phyloP scores from a whole-genome alignment of 2,113 vertebrate species.

The Prolemur simus region DNA sequence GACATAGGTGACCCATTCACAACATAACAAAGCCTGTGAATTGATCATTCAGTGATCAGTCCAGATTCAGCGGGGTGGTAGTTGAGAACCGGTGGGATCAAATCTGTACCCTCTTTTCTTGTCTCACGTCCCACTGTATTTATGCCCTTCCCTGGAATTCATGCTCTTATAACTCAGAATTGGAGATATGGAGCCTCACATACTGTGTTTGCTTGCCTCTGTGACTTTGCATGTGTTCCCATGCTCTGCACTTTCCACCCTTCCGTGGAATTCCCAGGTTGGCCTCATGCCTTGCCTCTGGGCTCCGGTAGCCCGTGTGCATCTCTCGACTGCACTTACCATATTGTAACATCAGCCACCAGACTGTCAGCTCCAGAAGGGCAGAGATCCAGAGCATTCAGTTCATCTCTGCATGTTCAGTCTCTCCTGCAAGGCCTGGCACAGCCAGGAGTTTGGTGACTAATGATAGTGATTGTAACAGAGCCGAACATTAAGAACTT shows the following conservation, averaged over 20 bases:
- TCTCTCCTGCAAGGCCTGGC: not conserved
- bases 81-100: not conserved
- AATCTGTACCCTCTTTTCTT: not conserved
- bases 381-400: not conserved
- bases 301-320: not conserved
- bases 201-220: not conserved
- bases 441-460: not conserved
- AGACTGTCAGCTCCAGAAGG: not conserved
- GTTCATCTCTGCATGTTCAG: not conserved
- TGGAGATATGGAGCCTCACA: not conserved
- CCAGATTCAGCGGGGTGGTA: not conserved
- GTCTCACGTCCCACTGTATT: not conserved
- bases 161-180: not conserved
- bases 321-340: not conserved
- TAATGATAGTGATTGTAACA: not conserved
- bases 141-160: not conserved
- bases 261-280: not conserved
- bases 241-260: not conserved
- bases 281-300: not conserved
- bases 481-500: not conserved
- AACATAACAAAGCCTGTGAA: not conserved
- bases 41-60: not conserved
- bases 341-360: not conserved
- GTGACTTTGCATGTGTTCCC: not conserved
- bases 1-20: not conserved